A percentile compares a stretch with the other conserved stretches of the same genome.
These are phyloP conservation scores for Himalopsyche phryganea DNA, from an alignment of 1,140 invertebrate species.

Conservation along the genomic window DNA sequence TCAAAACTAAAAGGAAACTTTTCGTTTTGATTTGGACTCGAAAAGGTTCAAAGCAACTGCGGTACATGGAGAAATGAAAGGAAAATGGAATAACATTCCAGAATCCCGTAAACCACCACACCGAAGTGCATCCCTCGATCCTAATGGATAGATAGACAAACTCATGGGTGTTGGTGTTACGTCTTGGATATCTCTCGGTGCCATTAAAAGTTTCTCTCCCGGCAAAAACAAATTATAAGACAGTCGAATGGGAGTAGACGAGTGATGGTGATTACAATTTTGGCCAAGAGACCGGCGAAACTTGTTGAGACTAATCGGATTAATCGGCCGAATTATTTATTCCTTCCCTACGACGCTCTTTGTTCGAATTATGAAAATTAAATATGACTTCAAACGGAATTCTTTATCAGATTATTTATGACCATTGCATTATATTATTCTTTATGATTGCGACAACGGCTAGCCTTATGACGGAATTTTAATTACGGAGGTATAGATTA, in stretches of 20 bases:
- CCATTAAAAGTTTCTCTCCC: constrained; percentile 27
- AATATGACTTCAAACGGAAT: not conserved
- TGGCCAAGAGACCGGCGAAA: constrained; percentile 11
- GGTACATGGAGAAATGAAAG: too few relatives aligned
- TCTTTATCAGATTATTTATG: not conserved
- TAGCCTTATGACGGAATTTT: too few relatives aligned
- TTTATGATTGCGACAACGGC: too few relatives aligned
- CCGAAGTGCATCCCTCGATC: not conserved
- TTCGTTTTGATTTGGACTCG: too few relatives aligned
- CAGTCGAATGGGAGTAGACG: constrained; percentile 7
- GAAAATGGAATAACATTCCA: not conserved
- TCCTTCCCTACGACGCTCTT: not conserved
- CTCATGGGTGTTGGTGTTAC: not conserved
- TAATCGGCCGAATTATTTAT: constrained; percentile 1
- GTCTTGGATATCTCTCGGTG: constrained; percentile 12
- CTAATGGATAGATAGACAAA: not conserved
- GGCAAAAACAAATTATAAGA: constrained; percentile 31
- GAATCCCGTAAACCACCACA: not conserved
- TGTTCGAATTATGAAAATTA: not conserved
- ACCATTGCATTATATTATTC: too few relatives aligned
- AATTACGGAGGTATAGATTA: too few relatives aligned
- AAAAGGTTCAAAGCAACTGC: too few relatives aligned
- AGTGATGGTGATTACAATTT: constrained; percentile 24
- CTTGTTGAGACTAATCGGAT: not conserved
- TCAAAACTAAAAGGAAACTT: too few relatives aligned